Evolutionary conservation across 1,140 invertebrate genomes (phyloP), one percentile per base, ranked within the genome.

Genomic region (Triops longicaudatus): DNA sequence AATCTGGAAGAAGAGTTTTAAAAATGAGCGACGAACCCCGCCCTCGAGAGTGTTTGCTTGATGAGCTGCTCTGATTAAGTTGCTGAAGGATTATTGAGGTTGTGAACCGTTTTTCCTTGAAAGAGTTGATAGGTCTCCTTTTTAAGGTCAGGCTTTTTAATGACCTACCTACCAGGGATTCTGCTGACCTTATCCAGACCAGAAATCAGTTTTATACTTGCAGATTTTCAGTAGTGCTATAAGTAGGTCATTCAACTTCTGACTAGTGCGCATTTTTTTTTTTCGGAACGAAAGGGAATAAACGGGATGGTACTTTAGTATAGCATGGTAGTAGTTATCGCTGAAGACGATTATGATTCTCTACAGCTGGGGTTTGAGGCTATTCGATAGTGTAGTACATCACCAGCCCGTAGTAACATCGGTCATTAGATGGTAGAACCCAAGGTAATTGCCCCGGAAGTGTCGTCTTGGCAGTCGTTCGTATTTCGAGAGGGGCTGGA

Each of bases 11-110:
- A 63, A 22, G 22, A 22, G 50, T 63, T 7, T 37, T 63, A 63
- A 22, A 63, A 63, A 63, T 63, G 50, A 63, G 50, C 50, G 50
- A 63, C 50, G 50, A 63, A 63, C 50, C 50, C 50, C 50, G 50
- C 50, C 50, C 50, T 63, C 50, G 22, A 63, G 50, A 63, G 17
- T 63, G 50, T 22, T 63, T 22, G 22, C 17, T 63, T 63, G 50
- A 63, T 63, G 50, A 63, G 50, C n/a, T 63, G 50, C 50, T 63
- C 50, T 63, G 50, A 63, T 63, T 63, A 63, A 63, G 50, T n/a
- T 63, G 22, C 22, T 63, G 14, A 63, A 63, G 50, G 50, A 63
- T 63, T 63, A 63, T 63, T 63, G 50, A 14, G 17, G 50, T 63
- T 63, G 50, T 63, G 50, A 63, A 63, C 50, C 50, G 50, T 63